Conservation (phyloP, 2,888 invertebrate genomes). For the Ganaspis brasiliensis region DNA sequence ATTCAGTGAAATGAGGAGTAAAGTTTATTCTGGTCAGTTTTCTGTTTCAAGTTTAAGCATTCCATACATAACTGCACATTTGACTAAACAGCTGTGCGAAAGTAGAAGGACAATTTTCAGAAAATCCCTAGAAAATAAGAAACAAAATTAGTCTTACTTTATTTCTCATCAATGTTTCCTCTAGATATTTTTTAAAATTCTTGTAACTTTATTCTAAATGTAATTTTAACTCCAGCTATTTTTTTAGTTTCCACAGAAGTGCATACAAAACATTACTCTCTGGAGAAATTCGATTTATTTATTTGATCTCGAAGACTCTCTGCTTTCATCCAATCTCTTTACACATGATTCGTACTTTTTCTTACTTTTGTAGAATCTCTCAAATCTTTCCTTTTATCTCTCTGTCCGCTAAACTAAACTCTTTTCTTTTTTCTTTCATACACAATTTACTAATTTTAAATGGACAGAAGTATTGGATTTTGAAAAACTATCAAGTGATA, state of each 20-base stretch:
- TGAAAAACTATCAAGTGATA: background rate
- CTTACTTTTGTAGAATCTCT: constrained; percentile 22
- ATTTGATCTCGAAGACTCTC: constrained; percentile 54
- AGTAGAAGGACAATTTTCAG: no score
- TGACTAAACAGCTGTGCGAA: no score
- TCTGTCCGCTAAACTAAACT: background rate
- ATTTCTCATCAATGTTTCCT: no score
- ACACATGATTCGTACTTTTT: constrained; percentile 16
- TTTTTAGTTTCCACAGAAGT: background rate
- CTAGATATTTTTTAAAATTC: no score
- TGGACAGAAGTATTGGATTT: background rate
- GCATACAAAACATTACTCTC: constrained; percentile 25
- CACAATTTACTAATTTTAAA: background rate
- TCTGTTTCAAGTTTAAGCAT: no score
- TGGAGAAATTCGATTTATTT: constrained; percentile 62
- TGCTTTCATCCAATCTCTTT: constrained; percentile 33
- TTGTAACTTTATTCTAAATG: no score
- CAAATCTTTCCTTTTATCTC: constrained; percentile 22
- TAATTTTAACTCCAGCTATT: no score
- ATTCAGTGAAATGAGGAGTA: background rate
- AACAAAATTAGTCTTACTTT: no score
- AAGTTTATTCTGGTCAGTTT: no score
- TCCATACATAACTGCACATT: no score
- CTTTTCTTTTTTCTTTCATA: background rate
- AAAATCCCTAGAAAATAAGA: no score